Evolutionary conservation across 1,140 invertebrate species (phyloP).

Genomic region (Nylanderia fulva): DNA sequence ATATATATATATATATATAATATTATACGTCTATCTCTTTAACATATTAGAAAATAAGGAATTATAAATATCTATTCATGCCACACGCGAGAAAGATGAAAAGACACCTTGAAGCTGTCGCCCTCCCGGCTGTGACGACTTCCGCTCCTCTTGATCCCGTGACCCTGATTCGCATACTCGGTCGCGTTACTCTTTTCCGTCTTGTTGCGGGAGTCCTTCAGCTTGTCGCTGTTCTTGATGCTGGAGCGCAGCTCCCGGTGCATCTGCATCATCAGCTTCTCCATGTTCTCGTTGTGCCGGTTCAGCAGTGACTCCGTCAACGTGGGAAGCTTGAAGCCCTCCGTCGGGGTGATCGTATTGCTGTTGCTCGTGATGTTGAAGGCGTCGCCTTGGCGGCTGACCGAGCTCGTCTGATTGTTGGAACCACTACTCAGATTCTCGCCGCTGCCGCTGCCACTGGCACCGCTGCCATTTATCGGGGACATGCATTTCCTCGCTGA

Average conservation of each 20-base stretch:
- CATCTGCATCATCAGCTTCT: slow-evolving; percentile 91
- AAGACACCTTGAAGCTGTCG: slow-evolving; percentile 75
- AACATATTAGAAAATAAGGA: background rate
- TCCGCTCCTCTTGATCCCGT: slow-evolving; percentile 77
- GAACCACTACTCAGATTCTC: slow-evolving; percentile 87
- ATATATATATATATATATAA: too few relatives aligned
- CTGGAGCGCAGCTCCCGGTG: slow-evolving; percentile 88
- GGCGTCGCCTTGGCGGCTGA: slow-evolving; percentile 74
- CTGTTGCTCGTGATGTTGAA: slow-evolving; percentile 71
- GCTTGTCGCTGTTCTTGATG: slow-evolving; percentile 84
- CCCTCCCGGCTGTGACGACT: slow-evolving; percentile 76
- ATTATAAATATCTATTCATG: background rate
- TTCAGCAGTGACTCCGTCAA: slow-evolving; percentile 89
- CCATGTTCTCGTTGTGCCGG: slow-evolving; percentile 92
- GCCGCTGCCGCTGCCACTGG: slow-evolving; percentile 87
- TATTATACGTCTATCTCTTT: background rate
- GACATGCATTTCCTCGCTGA: slow-evolving; percentile 84
- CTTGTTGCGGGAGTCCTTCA: slow-evolving; percentile 82
- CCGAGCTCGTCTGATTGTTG: slow-evolving; percentile 83
- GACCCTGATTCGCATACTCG: slow-evolving; percentile 61
- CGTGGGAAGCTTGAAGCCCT: slow-evolving; percentile 85
- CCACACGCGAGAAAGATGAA: background rate
- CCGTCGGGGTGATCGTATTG: slow-evolving; percentile 49
- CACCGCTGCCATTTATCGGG: slow-evolving; percentile 85
- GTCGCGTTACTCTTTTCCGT: slow-evolving; percentile 70